Evolutionary conservation across 2,113 vertebrate species (phyloP).

Genomic region (Hemiprocne comata): DNA sequence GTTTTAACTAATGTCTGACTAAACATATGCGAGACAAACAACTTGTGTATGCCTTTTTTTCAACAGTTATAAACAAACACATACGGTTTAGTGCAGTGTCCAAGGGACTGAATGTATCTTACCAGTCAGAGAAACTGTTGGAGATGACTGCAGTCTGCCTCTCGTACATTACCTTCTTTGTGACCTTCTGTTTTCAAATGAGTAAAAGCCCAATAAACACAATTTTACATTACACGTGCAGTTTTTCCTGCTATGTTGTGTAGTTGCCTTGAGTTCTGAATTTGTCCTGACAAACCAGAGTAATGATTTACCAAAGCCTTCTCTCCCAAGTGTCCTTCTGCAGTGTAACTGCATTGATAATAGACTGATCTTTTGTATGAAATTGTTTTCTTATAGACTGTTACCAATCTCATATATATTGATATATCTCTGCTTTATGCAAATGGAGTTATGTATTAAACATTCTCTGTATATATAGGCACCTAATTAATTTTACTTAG

Average conservation of each 20-base stretch:
- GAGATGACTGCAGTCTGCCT: neutral
- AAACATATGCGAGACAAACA: constrained; percentile 23
- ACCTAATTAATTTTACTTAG: neutral
- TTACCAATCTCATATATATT: neutral
- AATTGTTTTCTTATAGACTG: neutral
- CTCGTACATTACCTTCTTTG: neutral
- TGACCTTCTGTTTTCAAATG: neutral
- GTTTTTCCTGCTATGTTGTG: neutral
- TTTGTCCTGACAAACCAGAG: neutral
- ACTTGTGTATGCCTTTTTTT: neutral
- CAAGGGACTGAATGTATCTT: neutral
- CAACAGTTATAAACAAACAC: constrained; percentile 18
- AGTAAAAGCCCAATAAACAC: neutral
- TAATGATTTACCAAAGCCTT: neutral
- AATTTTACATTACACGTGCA: neutral
- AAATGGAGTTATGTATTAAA: neutral
- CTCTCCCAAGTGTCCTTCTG: neutral
- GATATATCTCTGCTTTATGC: neutral
- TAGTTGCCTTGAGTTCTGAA: neutral
- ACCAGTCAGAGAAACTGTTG: constrained; percentile 6
- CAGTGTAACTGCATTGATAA: neutral
- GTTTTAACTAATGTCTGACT: constrained; percentile 33
- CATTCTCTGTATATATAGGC: neutral
- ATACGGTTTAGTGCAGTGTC: neutral
- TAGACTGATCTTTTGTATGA: neutral